Conservation (phyloP, 1,140 invertebrate genomes). For the Leptonema lineaticorne region DNA sequence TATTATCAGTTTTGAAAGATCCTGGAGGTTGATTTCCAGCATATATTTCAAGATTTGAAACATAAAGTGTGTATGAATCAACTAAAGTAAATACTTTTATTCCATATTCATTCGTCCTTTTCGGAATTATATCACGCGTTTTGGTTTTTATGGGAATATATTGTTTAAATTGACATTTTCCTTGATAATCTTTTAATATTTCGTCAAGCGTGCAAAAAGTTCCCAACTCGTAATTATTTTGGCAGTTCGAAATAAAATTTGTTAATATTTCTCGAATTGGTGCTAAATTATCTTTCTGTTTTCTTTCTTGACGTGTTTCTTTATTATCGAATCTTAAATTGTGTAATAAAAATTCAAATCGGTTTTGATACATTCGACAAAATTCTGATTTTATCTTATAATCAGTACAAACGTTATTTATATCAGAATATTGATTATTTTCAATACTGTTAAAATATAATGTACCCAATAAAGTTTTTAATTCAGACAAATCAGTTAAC, state of each 20-base stretch:
- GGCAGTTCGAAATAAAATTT: background rate
- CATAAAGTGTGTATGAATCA: slow-evolving; percentile 43
- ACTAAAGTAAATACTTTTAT: slow-evolving; percentile 45
- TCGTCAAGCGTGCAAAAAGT: background rate
- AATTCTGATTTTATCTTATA: no score
- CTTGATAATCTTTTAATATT: background rate
- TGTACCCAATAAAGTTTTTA: no score
- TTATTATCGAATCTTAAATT: background rate
- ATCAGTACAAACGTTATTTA: no score
- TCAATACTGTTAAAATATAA: no score
- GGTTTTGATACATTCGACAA: no score
- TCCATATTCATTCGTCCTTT: slow-evolving; percentile 46
- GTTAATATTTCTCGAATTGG: background rate
- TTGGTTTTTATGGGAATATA: background rate
- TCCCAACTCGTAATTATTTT: background rate
- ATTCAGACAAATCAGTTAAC: no score
- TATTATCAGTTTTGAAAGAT: background rate
- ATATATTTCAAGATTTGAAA: slow-evolving; percentile 43
- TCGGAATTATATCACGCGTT: no score
- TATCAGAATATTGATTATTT: no score
- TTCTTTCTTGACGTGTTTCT: background rate
- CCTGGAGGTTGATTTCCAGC: slow-evolving; percentile 26
- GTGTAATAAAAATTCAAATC: no score
- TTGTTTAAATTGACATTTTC: background rate
- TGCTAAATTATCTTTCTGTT: background rate